Percentiles rank a stretch among this genome's conserved stretches.
Conservation (phyloP, 2,113 vertebrate species). For the Oncorhynchus nerka region DNA sequence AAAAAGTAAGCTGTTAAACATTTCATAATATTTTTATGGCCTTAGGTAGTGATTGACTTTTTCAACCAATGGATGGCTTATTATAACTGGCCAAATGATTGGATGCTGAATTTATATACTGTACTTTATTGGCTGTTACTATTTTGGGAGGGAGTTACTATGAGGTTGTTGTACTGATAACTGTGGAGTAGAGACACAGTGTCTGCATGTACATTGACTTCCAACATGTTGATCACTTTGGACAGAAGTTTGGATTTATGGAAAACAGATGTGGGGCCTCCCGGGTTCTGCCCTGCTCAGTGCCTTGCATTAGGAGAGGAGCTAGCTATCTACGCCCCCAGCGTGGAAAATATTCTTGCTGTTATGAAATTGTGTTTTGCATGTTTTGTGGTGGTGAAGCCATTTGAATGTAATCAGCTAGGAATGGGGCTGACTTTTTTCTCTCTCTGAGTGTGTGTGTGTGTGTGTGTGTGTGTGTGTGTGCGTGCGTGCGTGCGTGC, state of each 20-base stretch:
- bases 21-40: too few species aligned
- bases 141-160: too few species aligned
- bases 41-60: too few species aligned
- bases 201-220: not conserved
- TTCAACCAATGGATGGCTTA: too few species aligned
- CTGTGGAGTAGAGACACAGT: too few species aligned
- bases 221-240: not conserved
- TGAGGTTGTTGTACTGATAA: too few species aligned
- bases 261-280: slow-evolving; percentile 4
- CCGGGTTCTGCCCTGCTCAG: not conserved
- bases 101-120: too few species aligned
- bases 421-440: not conserved
- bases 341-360: not conserved
- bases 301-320: not conserved
- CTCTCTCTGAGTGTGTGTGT: not conserved
- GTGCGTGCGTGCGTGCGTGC: not conserved
- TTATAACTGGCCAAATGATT: too few species aligned
- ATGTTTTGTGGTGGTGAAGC: slow-evolving; percentile 22
- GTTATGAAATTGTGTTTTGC: slow-evolving; percentile 31
- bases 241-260: slow-evolving; percentile 12
- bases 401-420: slow-evolving; percentile 32
- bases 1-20: too few species aligned
- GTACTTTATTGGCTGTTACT: too few species aligned
- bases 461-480: not conserved
- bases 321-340: not conserved